Evolutionary conservation across 2,888 invertebrate genomes (phyloP), one percentile per base, ranked within the genome.

Genomic region (Trichogramma dendrolimi): DNA sequence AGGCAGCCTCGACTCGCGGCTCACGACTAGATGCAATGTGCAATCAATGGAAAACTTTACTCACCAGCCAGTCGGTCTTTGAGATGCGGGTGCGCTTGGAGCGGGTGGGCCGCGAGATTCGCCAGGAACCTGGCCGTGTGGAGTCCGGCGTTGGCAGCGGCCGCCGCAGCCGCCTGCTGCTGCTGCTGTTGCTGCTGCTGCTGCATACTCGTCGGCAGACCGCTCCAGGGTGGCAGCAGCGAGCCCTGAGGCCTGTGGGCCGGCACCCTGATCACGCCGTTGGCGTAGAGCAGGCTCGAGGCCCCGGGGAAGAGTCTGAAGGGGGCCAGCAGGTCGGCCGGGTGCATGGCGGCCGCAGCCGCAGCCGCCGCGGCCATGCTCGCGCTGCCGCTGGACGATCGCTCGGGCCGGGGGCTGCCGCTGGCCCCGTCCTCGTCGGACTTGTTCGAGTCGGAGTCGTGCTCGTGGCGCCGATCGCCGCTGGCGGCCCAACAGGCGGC

Each of bases 181-280:
- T 73, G 74, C 43, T 75, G 75, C 68, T 51, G 73, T 72, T 51
- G 51, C 11, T 53, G 53, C 14, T 60, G 62, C 40, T 27, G 75
- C 74, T 75, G 75, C 59, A 75, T 75, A 66, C 76, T 76, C 56
- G 72, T 74, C 58, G 67, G 67, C 49, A 75, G 78, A 46, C 63
- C 65, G 46, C 64, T 68, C 70, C 70, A 70, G 43, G 70, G 68
- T 11, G 74, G 71, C 61, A 76, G 69, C 40, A 77, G 69, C 4
- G 70, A 68, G 4, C 72, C 75, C 78, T 72, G 84, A 27, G 87
- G 87, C 70, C 91, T 81, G 75, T 94, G 94, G 61, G 91, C 91
- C 55, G 91, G 92, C 68, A 91, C 91, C 73, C 91, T 83, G 70
- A 91, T 86, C 54, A 91, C 94, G 61, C 85, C 87, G 62, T 83